Evolutionary conservation across 1,140 invertebrate species (phyloP), one percentile per base, ranked within the genome.

Genomic region (Steinernema feltiae): DNA sequence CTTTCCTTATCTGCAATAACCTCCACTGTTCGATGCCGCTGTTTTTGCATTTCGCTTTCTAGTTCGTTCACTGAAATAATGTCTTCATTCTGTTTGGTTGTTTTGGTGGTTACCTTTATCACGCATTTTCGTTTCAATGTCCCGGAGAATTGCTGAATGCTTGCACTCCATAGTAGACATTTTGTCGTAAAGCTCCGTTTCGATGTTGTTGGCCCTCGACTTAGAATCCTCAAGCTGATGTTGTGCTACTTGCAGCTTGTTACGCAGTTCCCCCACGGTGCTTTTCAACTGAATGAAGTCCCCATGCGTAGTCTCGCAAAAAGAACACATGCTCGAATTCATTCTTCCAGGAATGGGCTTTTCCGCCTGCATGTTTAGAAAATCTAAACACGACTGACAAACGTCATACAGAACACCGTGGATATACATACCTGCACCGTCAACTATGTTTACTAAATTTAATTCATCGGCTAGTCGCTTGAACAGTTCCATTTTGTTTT

Each of bases 1-100:
- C 71, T 73, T 0, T 78, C 77, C 77, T 78, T 78, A 24, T 78
- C 77, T 17, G 77, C 77, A 27, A 78, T 30, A n/a, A 79, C 77
- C n/a, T 78, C 77, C 2, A 78, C 24, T 17, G 77, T 78, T 53
- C 77, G 15, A 21, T 53, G 30, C 31, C 77, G 24, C 21, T 78
- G 77, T 35, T 78, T 78, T 30, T 79, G 77, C 77, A 78, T 78
- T 70, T 78, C 77, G 17, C 2, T 17, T 63, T 78, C 77, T 63
- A 78, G 70, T 41, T 78, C 76, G 30, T 71, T 41, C 32, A 78
- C 41, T 29, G 41, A 74, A 79, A 72, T 24, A 32, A 17, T 24
- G 18, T 12, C 21, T n/a, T 73, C 27, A 17, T n/a, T 3, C 15
- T 30, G 32, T 1, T 53, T 73, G 12, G 31, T 15, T 71, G 7